A percentile compares a stretch with the other conserved stretches of the same genome.
Evolutionary conservation across 2,888 invertebrate genomes (phyloP).

Genomic region (Erannis defoliaria): DNA sequence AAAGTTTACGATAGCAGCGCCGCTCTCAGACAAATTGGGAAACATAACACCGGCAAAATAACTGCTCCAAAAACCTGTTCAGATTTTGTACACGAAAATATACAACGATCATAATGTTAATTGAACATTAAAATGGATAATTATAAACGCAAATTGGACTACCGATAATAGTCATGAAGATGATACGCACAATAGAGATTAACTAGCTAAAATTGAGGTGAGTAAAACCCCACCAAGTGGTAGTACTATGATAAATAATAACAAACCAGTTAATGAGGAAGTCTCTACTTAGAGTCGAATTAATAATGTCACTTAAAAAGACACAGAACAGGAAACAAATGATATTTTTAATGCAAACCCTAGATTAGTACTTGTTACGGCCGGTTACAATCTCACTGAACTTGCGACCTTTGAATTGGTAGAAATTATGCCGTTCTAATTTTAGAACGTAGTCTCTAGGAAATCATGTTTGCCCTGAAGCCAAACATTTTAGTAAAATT

Average conservation of each 20-base stretch:
- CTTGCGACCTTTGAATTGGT: conserved; percentile 44
- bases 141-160: conserved; percentile 39
- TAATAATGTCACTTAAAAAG: conserved; percentile 80
- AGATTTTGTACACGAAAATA: conserved; percentile 42
- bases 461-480: conserved; percentile 36
- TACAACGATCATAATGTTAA: conserved; percentile 36
- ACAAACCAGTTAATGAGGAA: conserved; percentile 83
- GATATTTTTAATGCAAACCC: conserved; percentile 78
- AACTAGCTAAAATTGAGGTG: conserved; percentile 70
- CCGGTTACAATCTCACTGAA: conserved; percentile 58
- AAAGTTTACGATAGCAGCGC: conserved; percentile 50
- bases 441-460: conserved; percentile 38
- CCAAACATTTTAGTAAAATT: conserved; percentile 28
- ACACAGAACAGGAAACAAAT: conserved; percentile 75
- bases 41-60: conserved; percentile 48
- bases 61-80: conserved; percentile 44
- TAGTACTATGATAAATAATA: conserved; percentile 75
- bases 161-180: conserved; percentile 45
- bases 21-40: conserved; percentile 49
- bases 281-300: conserved; percentile 80
- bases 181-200: conserved; percentile 69
- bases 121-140: conserved; percentile 29
- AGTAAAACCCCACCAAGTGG: conserved; percentile 50
- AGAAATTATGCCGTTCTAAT: conserved; percentile 43
- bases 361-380: conserved; percentile 76